These are phyloP conservation scores for Tipula unca DNA, from an alignment of 2,888 invertebrate genomes.

Conservation along the genomic window DNA sequence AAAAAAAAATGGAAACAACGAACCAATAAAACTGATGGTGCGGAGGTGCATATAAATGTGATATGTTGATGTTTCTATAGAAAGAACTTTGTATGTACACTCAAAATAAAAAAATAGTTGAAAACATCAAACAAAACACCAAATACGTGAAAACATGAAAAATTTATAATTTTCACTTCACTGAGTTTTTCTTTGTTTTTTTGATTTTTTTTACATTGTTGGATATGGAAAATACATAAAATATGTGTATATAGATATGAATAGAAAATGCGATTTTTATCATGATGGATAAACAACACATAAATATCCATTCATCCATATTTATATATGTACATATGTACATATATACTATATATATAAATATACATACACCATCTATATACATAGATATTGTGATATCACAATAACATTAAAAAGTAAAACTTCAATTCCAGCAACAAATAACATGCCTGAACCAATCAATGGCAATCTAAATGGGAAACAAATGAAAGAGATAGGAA, in stretches of 20 bases:
- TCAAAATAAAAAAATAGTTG: background rate
- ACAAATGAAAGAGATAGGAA: background rate
- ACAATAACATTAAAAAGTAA: background rate
- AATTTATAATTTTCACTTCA: conserved; percentile 8
- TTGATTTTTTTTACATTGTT: background rate
- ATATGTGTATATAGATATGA: conserved; percentile 14
- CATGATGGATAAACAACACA: background rate
- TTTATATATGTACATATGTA: background rate
- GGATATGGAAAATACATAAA: background rate
- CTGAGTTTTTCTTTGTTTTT: background rate
- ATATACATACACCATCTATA: background rate
- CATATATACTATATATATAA: background rate
- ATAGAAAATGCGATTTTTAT: conserved; percentile 9
- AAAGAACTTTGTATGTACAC: background rate
- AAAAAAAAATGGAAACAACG: background rate
- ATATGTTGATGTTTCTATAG: background rate
- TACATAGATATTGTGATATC: background rate
- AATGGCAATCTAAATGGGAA: background rate
- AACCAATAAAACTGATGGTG: background rate
- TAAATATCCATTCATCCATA: background rate
- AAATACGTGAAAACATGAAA: background rate
- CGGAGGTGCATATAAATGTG: background rate
- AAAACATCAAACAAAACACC: conserved; percentile 1
- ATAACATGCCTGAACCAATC: background rate
- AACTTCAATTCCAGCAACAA: background rate